Base-by-base conservation (phyloP, 2,797 vertebrate genomes). In the Pristis pectinata region DNA sequence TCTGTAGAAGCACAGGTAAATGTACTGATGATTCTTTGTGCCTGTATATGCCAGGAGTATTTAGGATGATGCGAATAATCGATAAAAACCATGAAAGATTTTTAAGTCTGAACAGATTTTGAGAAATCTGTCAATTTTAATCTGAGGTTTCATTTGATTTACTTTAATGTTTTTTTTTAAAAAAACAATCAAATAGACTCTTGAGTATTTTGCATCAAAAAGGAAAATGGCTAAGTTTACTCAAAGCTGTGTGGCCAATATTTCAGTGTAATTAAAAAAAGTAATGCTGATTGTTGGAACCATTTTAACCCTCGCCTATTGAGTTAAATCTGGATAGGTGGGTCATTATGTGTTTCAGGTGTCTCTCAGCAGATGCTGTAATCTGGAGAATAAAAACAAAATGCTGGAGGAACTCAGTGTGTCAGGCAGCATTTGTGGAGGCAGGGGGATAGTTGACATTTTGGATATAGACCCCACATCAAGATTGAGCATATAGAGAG, bases 21-120 rank as follows among this genome's bases (percentile, higher is more conserved):
- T 64, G 95, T 96, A 94, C 95, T 96, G n/a, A 56, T 97, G 96
- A 96, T 96, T 96, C 95, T 76, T 56, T 95, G 95, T 95, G 95
- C 44, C 94, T 96, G 96, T 95, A 96, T 96, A 94, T 95, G 96
- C 95, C 95, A 96, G 96, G 97, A 97, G 61, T 80, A 95, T 95
- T 95, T 95, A 96, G 95, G 93, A 93, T 96, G 96, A 94, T 95
- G 95, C 95, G 95, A 95, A 96, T 96, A 95, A 79, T 95, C 95
- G 95, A 96, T 95, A 95, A 95, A n/a, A 95, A 95, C 95, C 96
- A 95, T 96, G 96, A 96, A 96, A 96, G 96, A 96, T 96, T 93
- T 95, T n/a, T 97, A 95, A 96, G 95, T 95, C 95, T 93, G 61
- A 92, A 92, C n/a, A 92, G n/a, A 44, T 44, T 53, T 70, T 92